These are phyloP conservation scores for Lasioglossum figueresi DNA, from an alignment of 2,888 invertebrate genomes.

Conservation along the genomic window DNA sequence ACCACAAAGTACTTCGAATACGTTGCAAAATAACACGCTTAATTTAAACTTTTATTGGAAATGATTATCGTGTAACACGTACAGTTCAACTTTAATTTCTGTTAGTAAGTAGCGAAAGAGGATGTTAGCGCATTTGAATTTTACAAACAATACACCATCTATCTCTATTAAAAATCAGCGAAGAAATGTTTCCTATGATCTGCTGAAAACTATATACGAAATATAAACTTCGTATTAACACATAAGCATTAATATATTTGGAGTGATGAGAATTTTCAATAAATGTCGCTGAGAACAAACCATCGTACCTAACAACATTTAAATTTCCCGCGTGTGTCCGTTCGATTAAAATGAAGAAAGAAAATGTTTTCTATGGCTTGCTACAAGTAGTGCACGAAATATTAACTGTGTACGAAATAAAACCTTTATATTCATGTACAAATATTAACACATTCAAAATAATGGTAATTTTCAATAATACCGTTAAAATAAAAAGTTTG, in stretches of 20 bases:
- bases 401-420: background rate
- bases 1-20: background rate
- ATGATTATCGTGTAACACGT: background rate
- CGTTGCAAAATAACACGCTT: background rate
- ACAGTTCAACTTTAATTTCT: background rate
- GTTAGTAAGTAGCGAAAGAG: background rate
- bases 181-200: background rate
- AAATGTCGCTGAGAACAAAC: background rate
- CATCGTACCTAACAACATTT: slow-evolving; percentile 16
- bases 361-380: background rate
- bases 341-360: background rate
- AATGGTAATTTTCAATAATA: background rate
- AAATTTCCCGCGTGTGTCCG: slow-evolving; percentile 46
- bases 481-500: background rate
- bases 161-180: background rate
- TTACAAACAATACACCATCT: background rate
- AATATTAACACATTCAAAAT: background rate
- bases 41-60: background rate
- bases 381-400: background rate
- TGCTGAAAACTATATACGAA: background rate
- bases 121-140: background rate
- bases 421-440: background rate
- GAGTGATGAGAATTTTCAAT: background rate
- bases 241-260: background rate
- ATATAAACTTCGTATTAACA: background rate